Evolutionary conservation across 2,888 invertebrate species (phyloP), one percentile per base, ranked within the genome.

Genomic region (Galerucella calmariensis): DNA sequence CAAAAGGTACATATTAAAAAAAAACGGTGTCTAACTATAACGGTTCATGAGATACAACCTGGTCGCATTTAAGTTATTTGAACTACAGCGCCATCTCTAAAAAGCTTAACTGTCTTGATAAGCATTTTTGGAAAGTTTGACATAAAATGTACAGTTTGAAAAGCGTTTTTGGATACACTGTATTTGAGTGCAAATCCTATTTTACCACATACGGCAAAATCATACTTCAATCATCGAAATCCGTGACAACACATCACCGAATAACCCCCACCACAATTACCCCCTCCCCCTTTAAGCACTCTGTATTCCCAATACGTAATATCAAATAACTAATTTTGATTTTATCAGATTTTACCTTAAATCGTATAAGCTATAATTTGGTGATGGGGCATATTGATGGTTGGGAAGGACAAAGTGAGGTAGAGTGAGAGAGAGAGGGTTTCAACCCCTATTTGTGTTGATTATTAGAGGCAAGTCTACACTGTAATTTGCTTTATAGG

Each of bases 401-500:
- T 66, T 58, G 44, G 16, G 56, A 56, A 56, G 46, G 41, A 67
- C 58, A 46, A 44, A n/a, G 69, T 20, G 68, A 61, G 58, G 67
- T 61, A 46, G 67, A 20, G 20, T 20, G 53, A 73, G 6, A 41
- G 35, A 9, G 48, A 48, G 48, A 48, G 56, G 68, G 68, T 68
- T 69, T n/a, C 73, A 41, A 70, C 63, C 75, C 75, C 75, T 67
- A 73, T 69, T 73, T 73, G 75, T 73, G 73, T 67, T 75, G 73
- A 70, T 75, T 75, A 75, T 73, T 73, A 73, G 67, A 61, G 73
- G 73, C 69, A 69, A 69, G 75, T 69, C 59, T 59, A 66, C 72
- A 63, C 75, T 67, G 59, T 75, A 75, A 75, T 75, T 75, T 75
- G 24, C 69, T 75, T 75, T 75, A 75, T 73, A 69, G 75, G 58